Evolutionary conservation across 1,140 invertebrate species (phyloP), one percentile per base, ranked within the genome.

Genomic region (Pissodes strobi): DNA sequence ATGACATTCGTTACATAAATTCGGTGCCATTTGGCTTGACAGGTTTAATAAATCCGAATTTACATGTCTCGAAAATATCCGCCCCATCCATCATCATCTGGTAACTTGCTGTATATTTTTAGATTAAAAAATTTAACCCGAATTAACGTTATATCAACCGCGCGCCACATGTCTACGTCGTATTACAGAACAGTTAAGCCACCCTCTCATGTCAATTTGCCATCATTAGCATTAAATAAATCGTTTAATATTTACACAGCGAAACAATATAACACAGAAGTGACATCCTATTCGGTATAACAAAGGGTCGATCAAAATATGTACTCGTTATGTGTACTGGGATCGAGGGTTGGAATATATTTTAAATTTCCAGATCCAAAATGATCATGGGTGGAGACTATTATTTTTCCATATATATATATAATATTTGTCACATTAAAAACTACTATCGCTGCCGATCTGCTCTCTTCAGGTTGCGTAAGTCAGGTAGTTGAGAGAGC

Each of bases 181-280:
- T 49, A 23, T 12, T 49, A 25, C 38, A 21, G 22, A 43, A 43
- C 39, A 45, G 38, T 57, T 43, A 57, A 57, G 38, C 39, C 53
- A 43, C 53, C 43, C 57, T 51, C 45, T 38, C 43, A 53, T 30
- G 59, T 61, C 59, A 67, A 67, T 61, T 62, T 53, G 52, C 58
- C 49, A 53, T 67, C 65, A 67, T 67, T 67, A 67, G 65, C 65
- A 68, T 68, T 68, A 68, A 68, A 68, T 68, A 68, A 68, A 68
- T 68, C 61, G 61, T 30, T 59, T 68, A 61, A 61, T 61, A 61
- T 68, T 64, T 68, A 68, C 66, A 68, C 55, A 68, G 18, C 38
- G 60, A 63, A 68, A 68, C 66, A 68, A 61, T 61, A 43, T 45
- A 19, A 61, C 41, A 60, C 48, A 49, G 46, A 45, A 59, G 46